Base-by-base conservation (phyloP, 2,113 vertebrate species). In the Salvator merianae region DNA sequence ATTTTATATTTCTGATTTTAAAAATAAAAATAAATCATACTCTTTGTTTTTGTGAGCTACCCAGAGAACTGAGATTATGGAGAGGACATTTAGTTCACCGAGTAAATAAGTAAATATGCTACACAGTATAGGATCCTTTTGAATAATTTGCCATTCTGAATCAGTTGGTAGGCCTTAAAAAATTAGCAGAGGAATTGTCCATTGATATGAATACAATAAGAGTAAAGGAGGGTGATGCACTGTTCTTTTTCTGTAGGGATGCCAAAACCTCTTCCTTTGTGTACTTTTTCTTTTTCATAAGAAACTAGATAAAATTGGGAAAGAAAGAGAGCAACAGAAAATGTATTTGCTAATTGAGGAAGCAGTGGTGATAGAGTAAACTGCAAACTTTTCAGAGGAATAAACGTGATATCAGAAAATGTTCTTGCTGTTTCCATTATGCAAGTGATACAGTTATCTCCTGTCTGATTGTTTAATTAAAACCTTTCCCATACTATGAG, bases 261-360 rank as follows among this genome's bases (percentile, higher is more conserved):
- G 66, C 50, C 70, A 81, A 20, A 53, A 81, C 34, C 73, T 43
- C 86, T 83, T 59, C 47, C 78, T 80, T 65, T 30, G 3, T n/a
- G 26, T 34, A 18, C 32, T 12, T 74, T 32, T 30, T 59, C 40
- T 18, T 47, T 32, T 28, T 8, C 9, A 43, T 38, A 78, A 32
- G 20, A 59, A 9, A 8, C 32, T 53, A 74, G n/a, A 38, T 22
- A 28, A 24, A 79, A 65, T 62, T 36, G 18, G 26, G 62, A 7
- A 3, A 2, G 8, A 30, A 7, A 24, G 18, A 28, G 12, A 26
- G 28, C n/a, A 43, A 8, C 4, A 65, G 20, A 26, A 75, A 14
- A 71, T 47, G 30, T 34, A 83, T 66, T 50, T 75, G 50, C 50
- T 40, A 18, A 24, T 34, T 59, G 36, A 24, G 50, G 40, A 62